Conservation (phyloP, 2,888 invertebrate genomes). For the Epinotia brunnichana region DNA sequence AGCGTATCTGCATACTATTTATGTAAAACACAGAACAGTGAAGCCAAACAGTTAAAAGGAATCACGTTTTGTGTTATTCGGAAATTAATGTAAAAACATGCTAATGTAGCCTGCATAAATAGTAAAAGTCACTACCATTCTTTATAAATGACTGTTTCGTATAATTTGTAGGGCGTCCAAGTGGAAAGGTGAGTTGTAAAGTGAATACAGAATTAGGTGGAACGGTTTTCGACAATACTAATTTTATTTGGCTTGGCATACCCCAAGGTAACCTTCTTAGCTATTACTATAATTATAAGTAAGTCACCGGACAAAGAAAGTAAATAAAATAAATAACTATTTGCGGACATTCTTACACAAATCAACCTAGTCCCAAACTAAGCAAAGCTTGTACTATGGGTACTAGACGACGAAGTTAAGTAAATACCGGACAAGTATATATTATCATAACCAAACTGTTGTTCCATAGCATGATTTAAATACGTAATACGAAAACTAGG, state of each 20-base stretch:
- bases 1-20: slow-evolving; percentile 33
- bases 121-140: slow-evolving; percentile 18
- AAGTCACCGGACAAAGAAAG: slow-evolving; percentile 25
- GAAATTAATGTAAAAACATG: slow-evolving; percentile 29
- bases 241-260: background rate
- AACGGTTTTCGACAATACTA: background rate
- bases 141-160: slow-evolving; percentile 23
- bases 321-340: no score
- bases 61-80: slow-evolving; percentile 24
- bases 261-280: slow-evolving; percentile 16
- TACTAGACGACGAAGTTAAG: no score
- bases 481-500: slow-evolving; percentile 36
- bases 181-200: slow-evolving; percentile 30
- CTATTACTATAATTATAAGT: slow-evolving; percentile 16
- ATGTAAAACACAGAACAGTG: slow-evolving; percentile 32
- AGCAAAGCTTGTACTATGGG: no score
- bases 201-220: slow-evolving; percentile 1
- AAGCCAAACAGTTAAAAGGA: slow-evolving; percentile 20
- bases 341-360: no score
- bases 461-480: slow-evolving; percentile 36
- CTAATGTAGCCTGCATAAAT: slow-evolving; percentile 27
- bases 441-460: slow-evolving; percentile 36
- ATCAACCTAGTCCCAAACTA: no score
- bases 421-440: slow-evolving; percentile 19
- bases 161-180: slow-evolving; percentile 26